These are phyloP conservation scores for Eufriesea mexicana DNA, from an alignment of 1,140 invertebrate genomes.

Conservation along the genomic window DNA sequence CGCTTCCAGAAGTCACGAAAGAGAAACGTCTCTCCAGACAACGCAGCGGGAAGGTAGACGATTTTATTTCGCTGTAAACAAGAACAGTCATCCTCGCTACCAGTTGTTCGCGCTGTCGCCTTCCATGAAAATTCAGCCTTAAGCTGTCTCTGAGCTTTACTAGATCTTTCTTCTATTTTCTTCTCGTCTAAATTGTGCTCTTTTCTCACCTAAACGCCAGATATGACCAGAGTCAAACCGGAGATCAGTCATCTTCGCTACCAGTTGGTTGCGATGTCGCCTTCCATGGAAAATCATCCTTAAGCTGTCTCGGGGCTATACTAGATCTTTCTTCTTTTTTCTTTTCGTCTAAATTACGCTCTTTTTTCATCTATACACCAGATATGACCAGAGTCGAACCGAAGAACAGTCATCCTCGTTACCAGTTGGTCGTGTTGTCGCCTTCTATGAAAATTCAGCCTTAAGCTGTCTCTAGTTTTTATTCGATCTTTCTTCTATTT, in stretches of 20 bases:
- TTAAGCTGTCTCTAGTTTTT: not conserved
- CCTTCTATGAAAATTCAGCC: not conserved
- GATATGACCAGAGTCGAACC: too few relatives aligned
- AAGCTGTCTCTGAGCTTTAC: not conserved
- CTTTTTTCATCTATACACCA: too few relatives aligned
- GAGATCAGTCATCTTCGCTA: not conserved
- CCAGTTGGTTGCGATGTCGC: not conserved
- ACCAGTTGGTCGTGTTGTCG: not conserved
- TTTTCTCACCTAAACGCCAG: too few relatives aligned
- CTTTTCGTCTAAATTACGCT: too few relatives aligned
- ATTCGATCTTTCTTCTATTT: too few relatives aligned
- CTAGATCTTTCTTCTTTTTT: not conserved
- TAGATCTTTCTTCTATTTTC: not conserved
- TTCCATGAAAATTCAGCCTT: not conserved
- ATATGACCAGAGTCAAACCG: too few relatives aligned
- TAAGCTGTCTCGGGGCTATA: not conserved
- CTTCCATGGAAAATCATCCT: not conserved
- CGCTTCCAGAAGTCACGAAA: conserved; percentile 71
- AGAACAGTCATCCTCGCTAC: not conserved
- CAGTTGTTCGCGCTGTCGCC: not conserved
- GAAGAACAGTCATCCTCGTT: not conserved
- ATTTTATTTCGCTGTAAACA: not conserved
- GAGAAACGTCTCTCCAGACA: conserved; percentile 38
- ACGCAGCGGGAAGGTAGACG: not conserved
- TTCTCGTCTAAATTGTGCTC: too few relatives aligned